These are phyloP conservation scores for Macrosiphum euphorbiae DNA, from an alignment of 2,888 invertebrate genomes.

Conservation along the genomic window DNA sequence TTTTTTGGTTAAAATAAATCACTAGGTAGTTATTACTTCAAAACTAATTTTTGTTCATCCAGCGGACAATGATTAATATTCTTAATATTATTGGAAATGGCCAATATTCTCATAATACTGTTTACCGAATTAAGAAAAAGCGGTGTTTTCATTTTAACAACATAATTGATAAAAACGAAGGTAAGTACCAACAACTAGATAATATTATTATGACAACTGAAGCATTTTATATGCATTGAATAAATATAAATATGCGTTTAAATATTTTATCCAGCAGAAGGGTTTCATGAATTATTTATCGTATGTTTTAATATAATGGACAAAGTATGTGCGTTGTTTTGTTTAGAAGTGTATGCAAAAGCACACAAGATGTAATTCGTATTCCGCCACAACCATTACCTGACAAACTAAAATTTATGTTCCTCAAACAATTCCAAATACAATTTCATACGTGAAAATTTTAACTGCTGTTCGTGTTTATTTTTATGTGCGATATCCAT, in stretches of 20 bases:
- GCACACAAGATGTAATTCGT: background rate
- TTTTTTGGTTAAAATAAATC: background rate
- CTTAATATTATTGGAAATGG: background rate
- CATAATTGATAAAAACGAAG: background rate
- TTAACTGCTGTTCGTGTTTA: background rate
- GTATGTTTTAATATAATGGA: constrained; percentile 20
- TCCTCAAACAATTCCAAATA: background rate
- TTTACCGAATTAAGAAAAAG: background rate
- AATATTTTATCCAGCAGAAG: constrained; percentile 28
- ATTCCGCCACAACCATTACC: background rate
- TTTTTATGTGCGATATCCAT: background rate
- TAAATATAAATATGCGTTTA: constrained; percentile 7
- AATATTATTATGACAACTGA: background rate
- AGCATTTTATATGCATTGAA: background rate
- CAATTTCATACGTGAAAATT: background rate
- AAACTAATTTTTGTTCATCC: no score
- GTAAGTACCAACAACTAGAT: no score
- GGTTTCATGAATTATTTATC: constrained; percentile 36
- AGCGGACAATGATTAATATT: background rate
- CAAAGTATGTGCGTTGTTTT: background rate
- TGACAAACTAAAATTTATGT: constrained; percentile 13
- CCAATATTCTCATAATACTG: background rate
- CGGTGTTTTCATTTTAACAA: background rate
- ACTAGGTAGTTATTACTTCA: background rate
- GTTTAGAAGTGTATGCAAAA: background rate